A percentile compares a stretch with the other conserved stretches of the same genome.
phyloP scores from a whole-genome alignment of 2,888 invertebrate species.

The Drosophila recens region DNA sequence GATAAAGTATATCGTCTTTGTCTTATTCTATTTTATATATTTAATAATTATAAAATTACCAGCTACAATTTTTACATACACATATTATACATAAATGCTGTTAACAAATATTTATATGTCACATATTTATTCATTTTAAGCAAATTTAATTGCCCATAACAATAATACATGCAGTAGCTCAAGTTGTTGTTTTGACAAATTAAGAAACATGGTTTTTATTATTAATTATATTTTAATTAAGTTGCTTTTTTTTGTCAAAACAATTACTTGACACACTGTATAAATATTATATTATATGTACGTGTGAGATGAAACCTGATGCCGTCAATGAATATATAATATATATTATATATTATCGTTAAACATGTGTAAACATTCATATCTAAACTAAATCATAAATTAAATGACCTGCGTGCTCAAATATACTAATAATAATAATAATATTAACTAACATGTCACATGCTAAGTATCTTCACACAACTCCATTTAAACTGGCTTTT shows the following conservation, averaged over 20 bases:
- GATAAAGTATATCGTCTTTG: slow-evolving; percentile 33
- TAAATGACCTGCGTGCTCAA: slow-evolving; percentile 66
- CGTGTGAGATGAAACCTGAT: slow-evolving; percentile 29
- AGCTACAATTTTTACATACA: slow-evolving; percentile 34
- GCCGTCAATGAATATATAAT: slow-evolving; percentile 34
- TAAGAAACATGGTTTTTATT: background rate
- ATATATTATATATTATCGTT: no score
- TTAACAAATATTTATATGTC: slow-evolving; percentile 38
- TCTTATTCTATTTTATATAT: slow-evolving; percentile 21
- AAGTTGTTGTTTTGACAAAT: background rate
- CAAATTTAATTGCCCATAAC: slow-evolving; percentile 47
- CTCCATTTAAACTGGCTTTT: slow-evolving; percentile 11
- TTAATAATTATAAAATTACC: slow-evolving; percentile 31
- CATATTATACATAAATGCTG: slow-evolving; percentile 35
- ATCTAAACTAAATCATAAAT: slow-evolving; percentile 24
- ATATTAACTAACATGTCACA: slow-evolving; percentile 20
- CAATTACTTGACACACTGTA: background rate
- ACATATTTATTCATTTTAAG: slow-evolving; percentile 32
- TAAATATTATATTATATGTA: slow-evolving; percentile 13
- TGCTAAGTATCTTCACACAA: slow-evolving; percentile 17
- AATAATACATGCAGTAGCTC: slow-evolving; percentile 4
- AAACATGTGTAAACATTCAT: slow-evolving; percentile 17
- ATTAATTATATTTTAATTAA: no score
- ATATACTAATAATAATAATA: slow-evolving; percentile 37
- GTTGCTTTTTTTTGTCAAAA: background rate